Base-by-base conservation (phyloP, 2,797 vertebrate species). In the Pempheris klunzingeri region DNA sequence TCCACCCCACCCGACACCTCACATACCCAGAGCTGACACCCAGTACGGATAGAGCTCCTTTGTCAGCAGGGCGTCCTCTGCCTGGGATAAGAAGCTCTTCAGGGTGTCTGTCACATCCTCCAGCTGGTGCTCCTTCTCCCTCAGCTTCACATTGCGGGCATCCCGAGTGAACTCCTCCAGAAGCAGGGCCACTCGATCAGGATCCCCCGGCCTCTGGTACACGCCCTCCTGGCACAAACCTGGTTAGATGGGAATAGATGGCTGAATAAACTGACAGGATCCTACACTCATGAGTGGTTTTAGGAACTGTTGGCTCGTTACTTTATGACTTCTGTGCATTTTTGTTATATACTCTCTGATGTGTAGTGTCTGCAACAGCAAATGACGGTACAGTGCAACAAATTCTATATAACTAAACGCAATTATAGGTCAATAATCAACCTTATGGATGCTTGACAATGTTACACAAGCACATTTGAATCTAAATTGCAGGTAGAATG, bases 31-130 rank as follows among this genome's bases (percentile, higher is more conserved):
- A 12, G 95, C 96, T 20, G 97, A 96, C 83, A 98, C 96, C 98
- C 98, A 99, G 82, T 97, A 99, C 0, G 98, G 98, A 82, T 99
- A 99, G 43, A 99, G 96, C 91, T 98, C 97, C 90, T 99, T 99
- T 69, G 96, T 95, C 65, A 99, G 95, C 57, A 99, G 93, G 0
- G 98, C 98, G n/a, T 99, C 97, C 47, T 99, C 97, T 14, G 95
- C 92, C 65, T 96, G 94, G 59, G 91, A 96, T 68, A 99, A 90
- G 83, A 99, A 99, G 74, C 78, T 88, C 91, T 97, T 99, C 86
- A 99, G 90, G 7, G 97, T 96, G 52, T 96, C 96, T 0, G 97
- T 96, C 76, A 99, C 97, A 7, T 99, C 97, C 88, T 97, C 96
- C 63, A 99, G 95, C 0, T 87, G 95, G 82, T 98, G 97, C 57